A percentile compares a stretch with the other conserved stretches of the same genome.
Evolutionary conservation across 2,888 invertebrate species (phyloP).

Genomic region (Harpagoxenus sublaevis): DNA sequence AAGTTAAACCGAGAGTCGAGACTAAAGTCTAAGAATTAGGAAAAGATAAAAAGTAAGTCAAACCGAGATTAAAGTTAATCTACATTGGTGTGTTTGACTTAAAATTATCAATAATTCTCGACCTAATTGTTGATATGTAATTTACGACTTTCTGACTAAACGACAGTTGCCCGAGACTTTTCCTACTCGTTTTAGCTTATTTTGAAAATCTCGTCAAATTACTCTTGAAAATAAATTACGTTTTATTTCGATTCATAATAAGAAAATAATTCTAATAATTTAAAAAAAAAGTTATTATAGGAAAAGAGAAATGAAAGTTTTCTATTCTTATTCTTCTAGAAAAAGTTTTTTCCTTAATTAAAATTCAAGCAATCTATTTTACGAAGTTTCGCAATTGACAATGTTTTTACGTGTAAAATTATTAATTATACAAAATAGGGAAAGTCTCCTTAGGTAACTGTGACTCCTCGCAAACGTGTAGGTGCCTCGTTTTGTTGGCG

Average conservation of each 20-base stretch:
- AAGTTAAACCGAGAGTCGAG: background rate
- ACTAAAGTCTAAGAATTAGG: background rate
- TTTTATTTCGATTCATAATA: background rate
- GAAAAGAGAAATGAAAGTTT: background rate
- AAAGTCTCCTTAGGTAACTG: background rate
- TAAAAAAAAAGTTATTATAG: background rate
- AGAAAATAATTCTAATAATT: background rate
- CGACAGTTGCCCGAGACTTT: background rate
- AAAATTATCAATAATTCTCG: background rate
- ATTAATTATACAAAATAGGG: background rate
- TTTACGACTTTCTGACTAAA: background rate
- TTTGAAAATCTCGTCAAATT: background rate
- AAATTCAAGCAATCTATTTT: background rate
- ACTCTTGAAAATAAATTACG: background rate
- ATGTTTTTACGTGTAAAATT: background rate
- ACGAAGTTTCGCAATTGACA: background rate
- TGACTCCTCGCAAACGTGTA: background rate
- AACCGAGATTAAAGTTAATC: background rate
- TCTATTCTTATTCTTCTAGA: background rate
- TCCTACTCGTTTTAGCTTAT: background rate
- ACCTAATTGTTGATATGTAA: background rate
- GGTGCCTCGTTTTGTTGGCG: background rate
- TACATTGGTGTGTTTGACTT: background rate
- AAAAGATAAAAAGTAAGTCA: background rate
- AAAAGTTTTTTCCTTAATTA: background rate